phyloP scores from a whole-genome alignment of 1,140 invertebrate species.

The Antheraea mylitta region DNA sequence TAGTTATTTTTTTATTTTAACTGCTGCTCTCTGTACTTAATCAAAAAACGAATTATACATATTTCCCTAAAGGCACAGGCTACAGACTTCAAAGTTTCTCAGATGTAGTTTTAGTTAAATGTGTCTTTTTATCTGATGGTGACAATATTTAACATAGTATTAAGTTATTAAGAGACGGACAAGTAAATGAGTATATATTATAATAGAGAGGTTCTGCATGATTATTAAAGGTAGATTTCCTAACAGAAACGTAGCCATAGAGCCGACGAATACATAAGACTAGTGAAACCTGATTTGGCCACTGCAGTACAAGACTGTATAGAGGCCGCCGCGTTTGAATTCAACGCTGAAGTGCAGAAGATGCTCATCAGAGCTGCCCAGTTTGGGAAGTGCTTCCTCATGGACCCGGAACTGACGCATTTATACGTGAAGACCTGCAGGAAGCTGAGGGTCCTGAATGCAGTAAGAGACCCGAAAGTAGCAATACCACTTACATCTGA shows the following conservation, averaged over 20 bases:
- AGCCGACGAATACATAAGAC: constrained; percentile 95
- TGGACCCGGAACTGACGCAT: constrained; percentile 85
- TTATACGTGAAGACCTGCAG: constrained; percentile 94
- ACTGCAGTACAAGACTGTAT: constrained; percentile 94
- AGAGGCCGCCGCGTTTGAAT: constrained; percentile 94
- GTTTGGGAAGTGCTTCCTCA: constrained; percentile 96
- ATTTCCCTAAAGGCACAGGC: too few species aligned
- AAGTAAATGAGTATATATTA: too few species aligned
- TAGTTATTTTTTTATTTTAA: too few species aligned
- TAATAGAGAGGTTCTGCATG: too few species aligned
- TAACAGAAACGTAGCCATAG: constrained; percentile 90
- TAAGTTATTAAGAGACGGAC: too few species aligned
- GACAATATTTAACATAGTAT: too few species aligned
- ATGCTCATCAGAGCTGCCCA: constrained; percentile 93
- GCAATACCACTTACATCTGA: constrained; percentile 94
- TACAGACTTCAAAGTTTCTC: too few species aligned
- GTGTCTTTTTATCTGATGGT: too few species aligned
- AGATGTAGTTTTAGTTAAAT: too few species aligned
- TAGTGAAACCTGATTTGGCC: constrained; percentile 90
- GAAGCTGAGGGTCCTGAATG: constrained; percentile 93
- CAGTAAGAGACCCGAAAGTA: constrained; percentile 91
- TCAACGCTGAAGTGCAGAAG: constrained; percentile 92
- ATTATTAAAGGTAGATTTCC: too few species aligned
- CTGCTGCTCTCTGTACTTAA: too few species aligned
- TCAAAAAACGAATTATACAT: too few species aligned